A percentile compares a stretch with the other conserved stretches of the same genome.
These are phyloP conservation scores for Sitophilus oryzae DNA, from an alignment of 1,140 invertebrate species.

Conservation along the genomic window DNA sequence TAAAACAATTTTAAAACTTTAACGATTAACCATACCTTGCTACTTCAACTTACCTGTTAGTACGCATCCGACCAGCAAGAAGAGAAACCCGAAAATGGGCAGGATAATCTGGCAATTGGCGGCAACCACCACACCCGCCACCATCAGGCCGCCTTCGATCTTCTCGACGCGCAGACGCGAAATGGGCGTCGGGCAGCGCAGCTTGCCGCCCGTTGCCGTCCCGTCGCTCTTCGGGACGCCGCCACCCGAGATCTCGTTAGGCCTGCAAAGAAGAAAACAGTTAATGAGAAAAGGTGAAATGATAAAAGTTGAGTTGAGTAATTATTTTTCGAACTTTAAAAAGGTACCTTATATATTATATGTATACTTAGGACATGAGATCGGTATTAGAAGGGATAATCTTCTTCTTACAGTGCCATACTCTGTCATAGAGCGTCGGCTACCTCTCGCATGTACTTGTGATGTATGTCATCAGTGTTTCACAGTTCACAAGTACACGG, in stretches of 20 bases:
- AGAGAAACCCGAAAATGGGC: constrained; percentile 67
- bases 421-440: too few relatives aligned
- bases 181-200: constrained; percentile 44
- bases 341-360: too few relatives aligned
- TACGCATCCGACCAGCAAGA: constrained; percentile 65
- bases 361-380: too few relatives aligned
- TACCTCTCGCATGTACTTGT: too few relatives aligned
- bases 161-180: constrained; percentile 63
- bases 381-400: too few relatives aligned
- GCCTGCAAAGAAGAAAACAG: constrained; percentile 43
- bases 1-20: too few relatives aligned
- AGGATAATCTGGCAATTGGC: constrained; percentile 69
- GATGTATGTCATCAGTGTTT: too few relatives aligned
- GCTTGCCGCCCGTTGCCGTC: constrained; percentile 34
- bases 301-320: too few relatives aligned
- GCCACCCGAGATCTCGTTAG: constrained; percentile 46
- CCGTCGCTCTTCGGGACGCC: constrained; percentile 43
- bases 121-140: constrained; percentile 66
- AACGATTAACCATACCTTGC: too few relatives aligned
- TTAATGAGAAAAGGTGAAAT: not conserved
- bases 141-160: constrained; percentile 66
- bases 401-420: too few relatives aligned
- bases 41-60: constrained; percentile 64
- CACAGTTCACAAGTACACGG: too few relatives aligned
- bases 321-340: too few relatives aligned